phyloP scores from a whole-genome alignment of 1,140 invertebrate species.

The Agrypnia vestita region DNA sequence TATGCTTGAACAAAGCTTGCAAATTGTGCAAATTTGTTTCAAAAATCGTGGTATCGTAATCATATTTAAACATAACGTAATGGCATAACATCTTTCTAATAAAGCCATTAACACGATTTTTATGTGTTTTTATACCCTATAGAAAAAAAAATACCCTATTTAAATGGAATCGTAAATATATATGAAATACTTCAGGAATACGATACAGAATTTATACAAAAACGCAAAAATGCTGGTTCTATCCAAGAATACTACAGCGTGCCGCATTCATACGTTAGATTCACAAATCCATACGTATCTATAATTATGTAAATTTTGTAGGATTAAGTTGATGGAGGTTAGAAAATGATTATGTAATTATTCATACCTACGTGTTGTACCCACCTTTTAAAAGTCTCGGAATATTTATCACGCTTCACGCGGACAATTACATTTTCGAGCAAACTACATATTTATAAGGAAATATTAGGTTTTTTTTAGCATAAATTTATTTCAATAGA shows the following conservation, averaged over 20 bases:
- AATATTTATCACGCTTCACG: constrained; percentile 1
- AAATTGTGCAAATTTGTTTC: no score
- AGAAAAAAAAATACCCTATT: no score
- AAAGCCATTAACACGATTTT: no score
- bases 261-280: not conserved
- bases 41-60: no score
- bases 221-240: not conserved
- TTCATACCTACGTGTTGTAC: constrained; percentile 11
- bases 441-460: not conserved
- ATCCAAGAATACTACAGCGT: not conserved
- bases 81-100: no score
- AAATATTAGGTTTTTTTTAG: not conserved
- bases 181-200: no score
- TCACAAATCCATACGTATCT: not conserved
- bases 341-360: not conserved
- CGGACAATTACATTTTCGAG: constrained; percentile 8
- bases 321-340: not conserved
- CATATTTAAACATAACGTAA: no score
- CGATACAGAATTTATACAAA: no score
- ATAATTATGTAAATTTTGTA: not conserved
- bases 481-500: not conserved
- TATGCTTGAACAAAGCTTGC: no score
- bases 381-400: constrained; percentile 1
- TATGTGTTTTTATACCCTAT: no score
- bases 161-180: no score